Base-by-base conservation (phyloP, 2,888 invertebrate species). In the Melangyna quadrimaculata region DNA sequence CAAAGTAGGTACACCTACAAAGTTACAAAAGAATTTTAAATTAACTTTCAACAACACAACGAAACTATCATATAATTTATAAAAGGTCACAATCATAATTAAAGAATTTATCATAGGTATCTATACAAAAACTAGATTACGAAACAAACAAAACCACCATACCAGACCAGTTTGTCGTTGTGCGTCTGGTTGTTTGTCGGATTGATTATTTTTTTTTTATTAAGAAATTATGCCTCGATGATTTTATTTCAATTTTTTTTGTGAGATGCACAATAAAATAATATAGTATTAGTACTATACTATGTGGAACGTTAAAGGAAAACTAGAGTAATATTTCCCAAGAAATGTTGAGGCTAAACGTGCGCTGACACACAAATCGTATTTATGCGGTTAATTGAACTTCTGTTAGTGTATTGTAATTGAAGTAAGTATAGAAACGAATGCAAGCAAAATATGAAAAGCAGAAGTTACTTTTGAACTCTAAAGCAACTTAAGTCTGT, bases 161-260 rank as follows among this genome's bases (percentile, higher is more conserved):
- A 48, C 27, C 27, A 24, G 10, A 37, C 9, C 8, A 27, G 27
- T 17, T 27, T 17, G 59, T 22, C 17, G 17, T 55, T 65, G 14
- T 32, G 29, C 59, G 8, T 53, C 14, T 40, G 22, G 12, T 9
- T 65, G 22, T 35, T 37, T 48, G 19, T 35, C 22, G 45, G 37
- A 22, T 35, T 57, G 67, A 57, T 67, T 77, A 27, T 48, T 59
- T 75, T 57, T 70, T 17, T 63, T n/a, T 78, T 45, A 27, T 57
- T 9, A 63, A 37, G 71, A 78, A 78, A 71, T 55, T n/a, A 43
- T 51, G 51, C 27, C 27, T 32, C 19, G 48, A 59, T 48, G 35
- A 71, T 78, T 78, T 78, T 63, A 71, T 78, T 55, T 78, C 78
- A 71, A 63, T 78, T 78, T 78, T 71, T 55, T 78, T 71, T 57